phyloP scores from a whole-genome alignment of 1,140 invertebrate species.

The Pseudomyrmex concolor region DNA sequence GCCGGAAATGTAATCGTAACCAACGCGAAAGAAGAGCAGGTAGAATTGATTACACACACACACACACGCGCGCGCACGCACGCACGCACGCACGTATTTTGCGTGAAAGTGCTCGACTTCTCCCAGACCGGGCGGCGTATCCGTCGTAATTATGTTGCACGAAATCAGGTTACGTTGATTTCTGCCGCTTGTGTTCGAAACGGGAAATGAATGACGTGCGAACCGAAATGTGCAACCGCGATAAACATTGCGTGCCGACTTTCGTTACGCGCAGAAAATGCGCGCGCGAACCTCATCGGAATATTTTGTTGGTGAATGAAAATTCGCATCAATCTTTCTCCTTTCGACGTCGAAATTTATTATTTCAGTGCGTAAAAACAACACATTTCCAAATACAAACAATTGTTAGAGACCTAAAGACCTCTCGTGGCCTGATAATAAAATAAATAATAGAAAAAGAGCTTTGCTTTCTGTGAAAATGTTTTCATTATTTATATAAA shows the following conservation, averaged over 20 bases:
- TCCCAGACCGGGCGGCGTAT: slow-evolving; percentile 7
- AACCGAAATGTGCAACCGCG: slow-evolving; percentile 48
- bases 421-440: too few species aligned
- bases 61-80: too few species aligned
- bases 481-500: too few species aligned
- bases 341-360: neutral
- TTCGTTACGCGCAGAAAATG: slow-evolving; percentile 25
- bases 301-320: neutral
- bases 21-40: neutral
- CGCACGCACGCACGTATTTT: slow-evolving; percentile 5
- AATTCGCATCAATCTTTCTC: neutral
- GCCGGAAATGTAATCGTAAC: neutral
- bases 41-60: neutral
- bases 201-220: slow-evolving; percentile 45
- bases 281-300: neutral
- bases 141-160: slow-evolving; percentile 36
- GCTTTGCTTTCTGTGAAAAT: too few species aligned
- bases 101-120: slow-evolving; percentile 23
- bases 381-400: too few species aligned
- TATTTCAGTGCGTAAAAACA: too few species aligned
- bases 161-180: slow-evolving; percentile 51
- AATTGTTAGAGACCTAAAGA: too few species aligned
- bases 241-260: slow-evolving; percentile 40
- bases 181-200: slow-evolving; percentile 30
- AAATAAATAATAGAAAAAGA: too few species aligned